Evolutionary conservation across 2,797 vertebrate species (phyloP).

Genomic region (Kryptopterus vitreolus): DNA sequence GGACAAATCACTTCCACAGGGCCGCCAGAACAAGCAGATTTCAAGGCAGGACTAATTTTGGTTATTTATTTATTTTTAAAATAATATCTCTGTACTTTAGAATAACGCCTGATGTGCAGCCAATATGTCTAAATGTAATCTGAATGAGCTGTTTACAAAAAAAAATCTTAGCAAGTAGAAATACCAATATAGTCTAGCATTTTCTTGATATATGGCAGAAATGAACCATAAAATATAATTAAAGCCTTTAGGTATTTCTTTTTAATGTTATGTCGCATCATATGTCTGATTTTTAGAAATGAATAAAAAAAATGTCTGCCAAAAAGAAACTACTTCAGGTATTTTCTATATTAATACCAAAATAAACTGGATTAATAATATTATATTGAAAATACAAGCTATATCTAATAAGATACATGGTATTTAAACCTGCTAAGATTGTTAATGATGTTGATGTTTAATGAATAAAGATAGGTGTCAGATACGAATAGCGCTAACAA

Average conservation of each 20-base stretch:
- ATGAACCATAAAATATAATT: neutral
- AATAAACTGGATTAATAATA: neutral
- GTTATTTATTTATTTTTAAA: neutral
- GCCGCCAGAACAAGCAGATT: neutral
- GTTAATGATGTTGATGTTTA: neutral
- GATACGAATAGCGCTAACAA: neutral
- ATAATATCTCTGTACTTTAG: neutral
- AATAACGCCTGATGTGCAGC: no score
- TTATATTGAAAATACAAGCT: neutral
- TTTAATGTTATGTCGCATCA: neutral
- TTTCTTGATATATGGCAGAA: neutral
- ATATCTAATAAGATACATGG: neutral
- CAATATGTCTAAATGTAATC: neutral
- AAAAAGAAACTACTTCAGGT: no score
- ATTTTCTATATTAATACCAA: neutral
- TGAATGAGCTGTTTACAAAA: neutral
- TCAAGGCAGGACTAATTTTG: neutral
- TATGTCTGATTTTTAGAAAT: neutral
- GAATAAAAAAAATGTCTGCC: neutral
- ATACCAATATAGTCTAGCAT: neutral
- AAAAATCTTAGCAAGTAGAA: neutral
- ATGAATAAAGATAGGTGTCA: neutral
- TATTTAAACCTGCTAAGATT: neutral
- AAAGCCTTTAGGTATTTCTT: neutral
- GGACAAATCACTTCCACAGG: conserved; percentile 8